Evolutionary conservation across 1,140 invertebrate genomes (phyloP), one percentile per base, ranked within the genome.

Genomic region (Neotoxoptera formosana): DNA sequence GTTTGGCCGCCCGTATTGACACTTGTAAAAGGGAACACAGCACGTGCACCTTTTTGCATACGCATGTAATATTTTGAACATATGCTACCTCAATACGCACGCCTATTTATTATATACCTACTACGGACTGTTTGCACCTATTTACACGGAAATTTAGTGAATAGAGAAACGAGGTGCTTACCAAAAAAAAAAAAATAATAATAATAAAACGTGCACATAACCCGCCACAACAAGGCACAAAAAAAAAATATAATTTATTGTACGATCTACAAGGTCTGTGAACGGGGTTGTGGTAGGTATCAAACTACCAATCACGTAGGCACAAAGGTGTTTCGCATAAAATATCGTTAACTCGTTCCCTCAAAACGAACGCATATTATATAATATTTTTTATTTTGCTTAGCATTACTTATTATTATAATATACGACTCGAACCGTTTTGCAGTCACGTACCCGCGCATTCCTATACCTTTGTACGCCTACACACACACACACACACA

Each of bases 301-400:
- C 60, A 76, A 76, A n/a, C 60, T 76, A 76, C 60, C 60, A 76
- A 76, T 76, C 60, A n/a, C 60, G 60, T 76, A 76, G 30, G n/a
- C 30, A 76, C 60, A 83, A 83, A 34, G n/a, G 81, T 23, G 81
- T 83, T 83, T 34, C 81, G 36, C 81, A 83, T 83, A 83, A 83
- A 36, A 83, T n/a, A 83, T 83, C n/a, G 36, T 36, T 83, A 83
- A 83, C 36, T 34, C n/a, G 86, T 88, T 48, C 30, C 86, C 2
- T 41, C 20, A 87, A 45, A 47, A 17, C 30, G 86, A 20, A 25
- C 7, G 86, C 86, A 30, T 47, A 47, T 76, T 76, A 76, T 88
- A 30, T 47, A n/a, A 30, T 47, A n/a, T 48, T 30, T 47, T 45
- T 88, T 88, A 88, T 48, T 88, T 76, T 34, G 17, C n/a, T n/a